These are phyloP conservation scores for Bolborhynchus lineola DNA, from an alignment of 2,113 vertebrate genomes.

Conservation along the genomic window DNA sequence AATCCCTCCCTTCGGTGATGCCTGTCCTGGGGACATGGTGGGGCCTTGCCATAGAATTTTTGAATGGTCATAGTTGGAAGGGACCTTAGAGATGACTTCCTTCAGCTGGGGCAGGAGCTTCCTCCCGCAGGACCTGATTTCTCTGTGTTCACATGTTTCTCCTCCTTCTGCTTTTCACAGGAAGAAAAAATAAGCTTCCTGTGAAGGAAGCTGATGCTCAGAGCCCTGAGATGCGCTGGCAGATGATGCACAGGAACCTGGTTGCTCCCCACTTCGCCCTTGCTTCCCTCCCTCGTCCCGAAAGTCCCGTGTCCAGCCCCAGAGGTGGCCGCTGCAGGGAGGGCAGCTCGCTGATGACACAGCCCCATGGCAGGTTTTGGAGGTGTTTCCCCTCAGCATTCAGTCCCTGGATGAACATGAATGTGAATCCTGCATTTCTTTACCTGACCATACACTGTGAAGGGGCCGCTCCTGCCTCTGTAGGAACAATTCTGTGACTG, in stretches of 20 bases:
- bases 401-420: fast-evolving
- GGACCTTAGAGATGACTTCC: neutral
- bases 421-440: fast-evolving
- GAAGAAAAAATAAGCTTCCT: constrained; percentile 56
- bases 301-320: fast-evolving
- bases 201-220: neutral
- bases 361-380: fast-evolving
- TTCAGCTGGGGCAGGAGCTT: neutral
- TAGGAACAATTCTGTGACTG: neutral
- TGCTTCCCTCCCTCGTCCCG: neutral
- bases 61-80: neutral
- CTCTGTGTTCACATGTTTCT: neutral
- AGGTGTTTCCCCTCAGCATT: neutral
- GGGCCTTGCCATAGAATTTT: neutral
- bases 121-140: neutral
- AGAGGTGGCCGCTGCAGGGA: neutral
- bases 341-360: neutral
- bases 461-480: neutral
- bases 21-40: fast-evolving
- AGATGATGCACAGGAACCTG: neutral
- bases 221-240: neutral
- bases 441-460: fast-evolving
- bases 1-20: neutral
- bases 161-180: constrained; percentile 47
- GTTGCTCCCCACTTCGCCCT: neutral